These are phyloP conservation scores for Sula dactylatra DNA, from an alignment of 2,113 vertebrate species.

Conservation along the genomic window DNA sequence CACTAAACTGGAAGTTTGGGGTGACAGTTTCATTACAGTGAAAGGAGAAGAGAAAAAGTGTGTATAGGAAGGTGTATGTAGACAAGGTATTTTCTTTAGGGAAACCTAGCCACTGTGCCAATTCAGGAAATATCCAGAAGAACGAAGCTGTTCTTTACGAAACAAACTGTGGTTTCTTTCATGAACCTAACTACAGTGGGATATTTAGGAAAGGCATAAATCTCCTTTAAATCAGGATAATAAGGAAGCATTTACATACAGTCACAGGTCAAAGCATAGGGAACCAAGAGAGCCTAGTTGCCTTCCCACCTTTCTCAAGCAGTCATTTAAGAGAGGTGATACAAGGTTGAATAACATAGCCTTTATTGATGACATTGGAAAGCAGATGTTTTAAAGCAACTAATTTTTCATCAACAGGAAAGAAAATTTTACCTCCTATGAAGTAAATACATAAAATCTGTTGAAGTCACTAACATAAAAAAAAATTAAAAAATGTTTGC, in stretches of 20 bases:
- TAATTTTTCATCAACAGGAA: neutral
- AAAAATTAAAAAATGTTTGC: neutral
- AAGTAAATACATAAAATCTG: neutral
- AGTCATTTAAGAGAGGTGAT: neutral
- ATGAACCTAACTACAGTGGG: neutral
- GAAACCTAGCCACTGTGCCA: neutral
- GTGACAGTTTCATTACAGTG: neutral
- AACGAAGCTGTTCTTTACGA: neutral
- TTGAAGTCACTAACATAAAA: neutral
- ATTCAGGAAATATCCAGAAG: neutral
- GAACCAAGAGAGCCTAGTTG: neutral
- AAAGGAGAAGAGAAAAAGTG: neutral
- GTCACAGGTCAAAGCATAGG: neutral
- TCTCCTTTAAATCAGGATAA: neutral
- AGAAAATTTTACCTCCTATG: neutral
- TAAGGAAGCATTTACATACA: neutral
- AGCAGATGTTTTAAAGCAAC: constrained; percentile 27
- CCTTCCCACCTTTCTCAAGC: neutral
- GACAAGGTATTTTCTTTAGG: neutral
- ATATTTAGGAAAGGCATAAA: neutral
- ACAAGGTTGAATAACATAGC: neutral
- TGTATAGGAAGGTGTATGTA: neutral
- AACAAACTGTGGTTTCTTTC: neutral
- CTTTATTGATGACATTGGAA: constrained; percentile 47
- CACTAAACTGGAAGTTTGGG: neutral